phyloP scores from a whole-genome alignment of 1,140 invertebrate species.

The Portunus trituberculatus region DNA sequence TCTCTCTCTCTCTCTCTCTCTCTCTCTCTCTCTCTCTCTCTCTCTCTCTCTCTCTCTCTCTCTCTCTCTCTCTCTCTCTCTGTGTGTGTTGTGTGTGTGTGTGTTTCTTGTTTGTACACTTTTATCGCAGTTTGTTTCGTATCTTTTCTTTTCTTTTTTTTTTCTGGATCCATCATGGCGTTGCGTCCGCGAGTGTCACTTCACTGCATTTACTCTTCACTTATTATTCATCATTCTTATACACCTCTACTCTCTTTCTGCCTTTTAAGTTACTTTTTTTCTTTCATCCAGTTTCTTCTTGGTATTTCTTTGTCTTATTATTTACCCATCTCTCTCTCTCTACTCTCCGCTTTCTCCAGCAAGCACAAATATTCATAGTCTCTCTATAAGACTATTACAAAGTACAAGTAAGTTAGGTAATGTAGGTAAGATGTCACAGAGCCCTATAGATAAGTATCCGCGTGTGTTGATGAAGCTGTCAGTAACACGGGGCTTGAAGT shows the following conservation, averaged over 20 bases:
- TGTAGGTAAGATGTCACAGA: too few relatives aligned
- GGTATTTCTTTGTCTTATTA: not conserved
- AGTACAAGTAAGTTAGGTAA: not conserved
- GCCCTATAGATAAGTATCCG: too few relatives aligned
- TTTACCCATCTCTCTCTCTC: not conserved
- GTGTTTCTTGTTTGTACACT: not conserved
- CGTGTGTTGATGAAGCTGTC: too few relatives aligned
- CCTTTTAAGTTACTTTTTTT: not conserved
- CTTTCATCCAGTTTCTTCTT: not conserved
- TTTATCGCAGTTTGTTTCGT: not conserved
- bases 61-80: too few relatives aligned
- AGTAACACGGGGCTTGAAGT: too few relatives aligned
- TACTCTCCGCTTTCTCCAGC: not conserved
- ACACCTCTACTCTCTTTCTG: not conserved
- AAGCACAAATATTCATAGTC: not conserved
- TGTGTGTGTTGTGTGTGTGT: not conserved
- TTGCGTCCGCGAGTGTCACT: not conserved
- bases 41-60: too few relatives aligned
- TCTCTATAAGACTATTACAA: not conserved
- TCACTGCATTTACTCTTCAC: too few relatives aligned
- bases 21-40: too few relatives aligned
- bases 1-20: too few relatives aligned
- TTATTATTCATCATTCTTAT: too few relatives aligned
- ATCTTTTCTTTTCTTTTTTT: not conserved
- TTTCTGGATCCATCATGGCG: too few relatives aligned